Conservation (phyloP, 1,140 invertebrate genomes). For the Radopholus similis region DNA sequence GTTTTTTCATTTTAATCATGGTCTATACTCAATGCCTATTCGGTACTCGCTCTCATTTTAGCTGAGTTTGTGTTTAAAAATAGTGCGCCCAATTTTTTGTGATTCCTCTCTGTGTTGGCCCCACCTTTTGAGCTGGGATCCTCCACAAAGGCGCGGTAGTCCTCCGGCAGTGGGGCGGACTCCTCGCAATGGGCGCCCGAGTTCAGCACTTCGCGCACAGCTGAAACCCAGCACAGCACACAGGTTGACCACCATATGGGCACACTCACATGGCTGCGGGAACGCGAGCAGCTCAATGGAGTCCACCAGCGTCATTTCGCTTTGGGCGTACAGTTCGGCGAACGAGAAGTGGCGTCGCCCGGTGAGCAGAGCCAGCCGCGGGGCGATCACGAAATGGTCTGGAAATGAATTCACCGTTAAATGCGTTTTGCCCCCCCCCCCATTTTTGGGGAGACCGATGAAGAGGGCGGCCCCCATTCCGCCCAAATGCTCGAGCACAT, state of each 20-base stretch:
- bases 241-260: neutral
- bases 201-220: slow-evolving; percentile 7
- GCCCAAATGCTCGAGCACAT: slow-evolving; percentile 5
- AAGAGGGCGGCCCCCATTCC: neutral
- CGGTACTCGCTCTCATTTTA: no score
- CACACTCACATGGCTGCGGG: neutral
- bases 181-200: slow-evolving; percentile 18
- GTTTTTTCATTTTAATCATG: no score
- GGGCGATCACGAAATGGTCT: slow-evolving; percentile 3
- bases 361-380: neutral
- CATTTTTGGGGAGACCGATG: neutral
- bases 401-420: neutral
- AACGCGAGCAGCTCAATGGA: slow-evolving; percentile 13
- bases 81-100: no score
- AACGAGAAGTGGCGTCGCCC: neutral
- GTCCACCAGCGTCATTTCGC: slow-evolving; percentile 7
- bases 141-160: slow-evolving; percentile 26
- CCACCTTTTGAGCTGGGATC: slow-evolving; percentile 17
- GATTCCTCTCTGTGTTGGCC: no score
- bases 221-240: neutral
- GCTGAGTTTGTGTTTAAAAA: no score
- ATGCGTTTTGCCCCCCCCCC: no score
- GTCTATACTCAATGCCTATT: no score
- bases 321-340: neutral
- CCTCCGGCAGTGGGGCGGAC: neutral